A percentile compares a stretch with the other conserved stretches of the same genome.
Evolutionary conservation across 2,113 vertebrate species (phyloP).

Genomic region (Chrysemys picta): DNA sequence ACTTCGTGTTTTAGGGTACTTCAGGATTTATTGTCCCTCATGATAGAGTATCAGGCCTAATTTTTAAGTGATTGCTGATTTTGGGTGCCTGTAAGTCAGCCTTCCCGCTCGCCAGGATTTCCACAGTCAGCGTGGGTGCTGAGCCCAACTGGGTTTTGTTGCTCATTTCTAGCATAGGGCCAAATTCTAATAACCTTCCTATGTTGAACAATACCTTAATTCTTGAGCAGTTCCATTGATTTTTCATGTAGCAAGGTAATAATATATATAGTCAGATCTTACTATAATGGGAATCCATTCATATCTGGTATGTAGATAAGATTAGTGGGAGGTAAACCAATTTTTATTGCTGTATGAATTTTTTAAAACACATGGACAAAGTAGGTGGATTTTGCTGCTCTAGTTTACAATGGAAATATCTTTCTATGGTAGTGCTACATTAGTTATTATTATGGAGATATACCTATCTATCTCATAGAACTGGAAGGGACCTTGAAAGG

Average conservation of each 20-base stretch:
- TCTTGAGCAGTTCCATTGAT: neutral
- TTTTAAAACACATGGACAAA: neutral
- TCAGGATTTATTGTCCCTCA: neutral
- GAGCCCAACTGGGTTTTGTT: neutral
- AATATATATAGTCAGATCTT: neutral
- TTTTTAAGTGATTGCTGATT: slow-evolving; percentile 5
- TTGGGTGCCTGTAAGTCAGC: neutral
- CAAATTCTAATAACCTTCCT: neutral
- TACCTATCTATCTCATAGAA: no score
- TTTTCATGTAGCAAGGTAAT: neutral
- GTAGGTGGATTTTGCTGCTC: neutral
- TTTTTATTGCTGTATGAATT: neutral
- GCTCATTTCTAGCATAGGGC: neutral
- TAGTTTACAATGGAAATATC: neutral
- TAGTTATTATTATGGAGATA: neutral
- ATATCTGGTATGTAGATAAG: neutral
- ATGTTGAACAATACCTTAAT: slow-evolving; percentile 10
- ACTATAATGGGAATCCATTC: neutral
- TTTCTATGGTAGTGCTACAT: neutral
- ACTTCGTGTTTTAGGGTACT: neutral
- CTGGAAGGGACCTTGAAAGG: no score
- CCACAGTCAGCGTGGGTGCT: neutral
- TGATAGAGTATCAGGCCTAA: neutral
- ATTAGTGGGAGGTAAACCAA: neutral
- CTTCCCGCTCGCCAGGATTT: neutral